Evolutionary conservation across 2,113 vertebrate species (phyloP).

Genomic region (Emberiza fucata): DNA sequence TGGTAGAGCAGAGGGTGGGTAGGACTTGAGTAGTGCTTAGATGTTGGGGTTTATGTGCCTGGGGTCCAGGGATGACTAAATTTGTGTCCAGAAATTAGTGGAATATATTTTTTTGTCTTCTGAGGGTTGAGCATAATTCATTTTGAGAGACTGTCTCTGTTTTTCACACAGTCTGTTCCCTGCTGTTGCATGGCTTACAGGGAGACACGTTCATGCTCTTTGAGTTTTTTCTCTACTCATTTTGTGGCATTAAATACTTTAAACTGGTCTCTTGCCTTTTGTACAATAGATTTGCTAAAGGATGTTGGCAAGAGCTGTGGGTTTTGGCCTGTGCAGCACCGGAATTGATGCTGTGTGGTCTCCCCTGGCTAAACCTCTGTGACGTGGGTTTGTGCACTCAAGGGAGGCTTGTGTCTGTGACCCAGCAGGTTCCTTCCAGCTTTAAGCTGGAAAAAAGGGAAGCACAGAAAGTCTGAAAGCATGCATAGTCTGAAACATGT

Average conservation of each 20-base stretch:
- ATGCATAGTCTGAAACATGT: rapidly evolving
- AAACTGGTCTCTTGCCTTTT: not conserved
- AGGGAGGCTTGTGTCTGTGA: not conserved
- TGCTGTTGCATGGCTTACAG: not conserved
- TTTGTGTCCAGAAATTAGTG: not conserved
- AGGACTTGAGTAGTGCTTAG: not conserved
- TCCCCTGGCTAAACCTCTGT: not conserved
- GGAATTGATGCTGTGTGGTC: not conserved
- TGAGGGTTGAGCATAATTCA: not conserved
- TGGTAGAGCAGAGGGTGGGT: not conserved
- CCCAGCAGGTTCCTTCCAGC: not conserved
- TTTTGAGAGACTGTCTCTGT: not conserved
- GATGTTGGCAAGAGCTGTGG: not conserved
- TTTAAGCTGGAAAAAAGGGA: not conserved
- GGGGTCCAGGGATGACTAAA: not conserved
- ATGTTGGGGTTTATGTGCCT: not conserved
- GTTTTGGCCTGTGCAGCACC: not conserved
- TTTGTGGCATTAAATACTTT: not conserved
- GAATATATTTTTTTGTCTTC: not conserved
- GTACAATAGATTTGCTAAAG: not conserved
- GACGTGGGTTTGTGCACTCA: not conserved
- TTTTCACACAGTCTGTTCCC: not conserved
- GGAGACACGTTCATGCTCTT: not conserved
- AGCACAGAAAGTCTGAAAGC: not conserved
- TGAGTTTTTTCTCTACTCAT: not conserved